Evolutionary conservation across 2,113 vertebrate genomes (phyloP), one percentile per base, ranked within the genome.

Genomic region (Vanacampus margaritifer): DNA sequence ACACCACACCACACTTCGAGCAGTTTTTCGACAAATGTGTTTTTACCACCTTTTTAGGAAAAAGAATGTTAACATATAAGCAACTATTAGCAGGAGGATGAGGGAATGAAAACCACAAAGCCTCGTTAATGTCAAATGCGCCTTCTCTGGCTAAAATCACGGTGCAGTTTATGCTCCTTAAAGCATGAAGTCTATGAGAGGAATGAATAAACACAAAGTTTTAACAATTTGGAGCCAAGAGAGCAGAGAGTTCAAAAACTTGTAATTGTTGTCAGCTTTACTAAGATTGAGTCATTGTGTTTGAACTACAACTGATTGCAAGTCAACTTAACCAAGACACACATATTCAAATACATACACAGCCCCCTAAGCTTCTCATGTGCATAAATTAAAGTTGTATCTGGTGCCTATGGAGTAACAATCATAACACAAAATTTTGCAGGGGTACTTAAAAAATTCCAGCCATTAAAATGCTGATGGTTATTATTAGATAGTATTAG

Each of bases 111-210:
- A 67, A 9, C 61, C 41, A 13, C 10, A 36, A 14, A 0, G 28
- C 60, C 54, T 75, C 37, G 53, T 71, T 71, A 71, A 69, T 75
- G 71, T 69, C 71, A 71, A 65, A 68, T 54, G 17, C 23, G 26
- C 39, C 48, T 64, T 72, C 21, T 26, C 65, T 79, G 76, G 60
- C 64, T 5, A 78, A 62, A 65, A 64, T 75, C 54, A 71, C 19
- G 5, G 6, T 54, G 28, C 19, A 67, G 65, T 60, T 60, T 36
- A 57, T 16, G 24, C 24, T 19, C 12, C 60, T 45, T 28, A 67
- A 64, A 64, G 39, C 13, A 37, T 46, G 17, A 17, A 54, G 21
- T 48, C 45, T 68, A 12, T 64, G 35, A 35, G 43, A 59, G 64
- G 21, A 68, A 60, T 64, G 16, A 19, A 32, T 69, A 51, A 70